Base-by-base conservation (phyloP, 2,888 invertebrate species). In the Sisyra nigra region DNA sequence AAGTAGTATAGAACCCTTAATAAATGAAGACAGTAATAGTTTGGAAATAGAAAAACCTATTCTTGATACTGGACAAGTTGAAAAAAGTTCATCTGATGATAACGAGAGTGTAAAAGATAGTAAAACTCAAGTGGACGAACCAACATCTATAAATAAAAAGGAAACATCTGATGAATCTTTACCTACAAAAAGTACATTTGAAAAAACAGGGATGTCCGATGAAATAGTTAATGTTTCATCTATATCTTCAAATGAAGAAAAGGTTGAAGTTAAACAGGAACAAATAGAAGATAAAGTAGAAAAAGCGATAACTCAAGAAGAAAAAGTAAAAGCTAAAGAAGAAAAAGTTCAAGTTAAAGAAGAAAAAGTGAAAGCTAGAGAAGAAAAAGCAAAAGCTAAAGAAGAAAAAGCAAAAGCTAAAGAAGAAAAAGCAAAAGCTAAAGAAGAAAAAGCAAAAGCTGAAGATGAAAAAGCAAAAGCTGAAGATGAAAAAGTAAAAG, bases 21-120 rank as follows among this genome's bases (percentile, higher is more conserved):
- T 71, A 11, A 75, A 75, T 54, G 75, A 76, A 52, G 77, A 77
- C 46, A 76, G 76, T 50, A 78, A 75, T 53, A 76, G 75, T 50
- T 60, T 68, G 47, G 67, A 69, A 52, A 63, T 65, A 24, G 72
- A 72, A 45, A 69, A 71, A 54, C 68, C 70, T 6, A 63, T 66
- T 34, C 63, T 66, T 19, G 72, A 72, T 50, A 72, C 71, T 7
- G 72, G 72, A 10, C 71, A 69, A 53, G 49, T 55, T 31, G 53
- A 53, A 29, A 48, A 24, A 24, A 24, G 24, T 24, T 5, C 50
- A 33, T 53, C 58, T 10, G 59, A 60, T 52, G 52, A 57, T 31
- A 67, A 66, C 52, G 68, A 68, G 51, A 68, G 67, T 48, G 65
- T 66, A 0, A 66, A 60, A 50, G 53, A 50, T 34, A 35, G 40